These are phyloP conservation scores for Sylvicola cinctus DNA, from an alignment of 2,888 invertebrate species.

Conservation along the genomic window DNA sequence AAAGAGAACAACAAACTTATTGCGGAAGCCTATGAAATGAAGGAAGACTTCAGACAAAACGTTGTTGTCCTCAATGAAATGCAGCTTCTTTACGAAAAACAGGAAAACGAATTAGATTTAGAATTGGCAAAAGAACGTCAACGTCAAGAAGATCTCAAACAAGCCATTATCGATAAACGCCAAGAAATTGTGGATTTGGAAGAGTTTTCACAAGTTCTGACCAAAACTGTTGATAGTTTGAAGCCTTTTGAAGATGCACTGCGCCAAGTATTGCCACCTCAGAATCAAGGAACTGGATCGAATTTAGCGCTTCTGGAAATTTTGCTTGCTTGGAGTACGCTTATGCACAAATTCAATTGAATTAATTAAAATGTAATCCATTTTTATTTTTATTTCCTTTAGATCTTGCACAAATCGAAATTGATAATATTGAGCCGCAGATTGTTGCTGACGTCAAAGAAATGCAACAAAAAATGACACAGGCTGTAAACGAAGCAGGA, in stretches of 20 bases:
- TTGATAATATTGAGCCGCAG: conserved; percentile 14
- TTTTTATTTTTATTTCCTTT: background rate
- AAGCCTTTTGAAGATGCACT: conserved; percentile 19
- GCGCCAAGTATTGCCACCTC: too few species aligned
- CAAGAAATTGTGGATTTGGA: too few species aligned
- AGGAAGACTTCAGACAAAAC: conserved; percentile 16
- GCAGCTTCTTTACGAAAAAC: conserved; percentile 21
- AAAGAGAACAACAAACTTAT: conserved; percentile 16
- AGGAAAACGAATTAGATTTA: conserved; percentile 16
- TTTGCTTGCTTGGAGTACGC: too few species aligned
- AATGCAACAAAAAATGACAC: conserved; percentile 19
- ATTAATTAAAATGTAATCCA: too few species aligned
- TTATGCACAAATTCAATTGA: too few species aligned
- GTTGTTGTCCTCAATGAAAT: conserved; percentile 22
- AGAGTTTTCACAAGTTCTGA: too few species aligned
- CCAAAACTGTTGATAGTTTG: conserved; percentile 17
- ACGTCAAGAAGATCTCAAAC: too few species aligned
- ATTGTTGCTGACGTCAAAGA: conserved; percentile 17
- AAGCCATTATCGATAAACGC: too few species aligned
- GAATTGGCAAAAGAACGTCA: too few species aligned
- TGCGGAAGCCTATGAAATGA: conserved; percentile 15
- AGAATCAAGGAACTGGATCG: conserved; percentile 7
- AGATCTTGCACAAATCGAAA: conserved; percentile 24
- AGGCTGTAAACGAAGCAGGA: conserved; percentile 19
- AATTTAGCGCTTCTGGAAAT: too few species aligned